Evolutionary conservation across 2,888 invertebrate genomes (phyloP), one percentile per base, ranked within the genome.

Genomic region (Xiphydria camelus): DNA sequence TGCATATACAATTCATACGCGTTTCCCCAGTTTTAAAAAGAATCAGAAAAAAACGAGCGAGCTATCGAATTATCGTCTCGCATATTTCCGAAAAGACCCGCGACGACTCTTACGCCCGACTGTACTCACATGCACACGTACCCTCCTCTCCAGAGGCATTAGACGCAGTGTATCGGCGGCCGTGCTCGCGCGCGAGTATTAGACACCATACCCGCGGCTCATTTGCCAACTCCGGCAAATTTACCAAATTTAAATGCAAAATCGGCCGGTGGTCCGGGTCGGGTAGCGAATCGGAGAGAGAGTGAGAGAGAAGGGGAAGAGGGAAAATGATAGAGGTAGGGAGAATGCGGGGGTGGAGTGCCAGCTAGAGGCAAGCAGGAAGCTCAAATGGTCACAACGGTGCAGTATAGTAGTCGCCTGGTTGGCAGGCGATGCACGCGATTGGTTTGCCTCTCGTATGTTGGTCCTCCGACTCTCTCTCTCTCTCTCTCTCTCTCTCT

Each of bases 241-340:
- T 71, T 70, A 68, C 66, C 67, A 71, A 72, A 72, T 71, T 72
- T 72, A 71, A 72, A 72, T 72, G 71, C 71, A 71, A 72, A 72
- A 72, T 72, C 71, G 70, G 65, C 64, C 59, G n/a, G n/a, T n/a
- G n/a, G n/a, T n/a, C n/a, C n/a, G n/a, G n/a, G n/a, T n/a, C n/a
- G n/a, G n/a, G n/a, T n/a, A n/a, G n/a, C n/a, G n/a, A n/a, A n/a
- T n/a, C n/a, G n/a, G n/a, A n/a, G n/a, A n/a, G n/a, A n/a, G n/a
- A n/a, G n/a, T n/a, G n/a, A n/a, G n/a, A n/a, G n/a, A n/a, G n/a
- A 29, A 29, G 6, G 6, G 9, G 2, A 12, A 29, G 14, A 5
- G 9, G 29, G 5, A 10, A 29, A 12, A 29, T 12, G 15, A 12
- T 10, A 4, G 12, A 29, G 12, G 15, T 12, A 12, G 3, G 6